phyloP scores from a whole-genome alignment of 2,888 invertebrate genomes.

The Abrostola tripartita region DNA sequence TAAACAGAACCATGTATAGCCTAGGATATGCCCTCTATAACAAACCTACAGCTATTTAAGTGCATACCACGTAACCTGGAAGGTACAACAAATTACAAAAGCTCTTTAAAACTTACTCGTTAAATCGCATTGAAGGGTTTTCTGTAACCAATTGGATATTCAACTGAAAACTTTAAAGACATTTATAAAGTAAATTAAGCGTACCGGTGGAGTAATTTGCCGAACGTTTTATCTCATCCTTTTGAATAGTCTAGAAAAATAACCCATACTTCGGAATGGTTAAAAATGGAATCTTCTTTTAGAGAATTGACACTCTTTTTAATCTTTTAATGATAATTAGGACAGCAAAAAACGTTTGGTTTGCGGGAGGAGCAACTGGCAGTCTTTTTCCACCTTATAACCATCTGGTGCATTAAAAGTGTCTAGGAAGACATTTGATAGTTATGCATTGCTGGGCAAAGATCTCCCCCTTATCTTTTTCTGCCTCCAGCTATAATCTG shows the following conservation, averaged over 20 bases:
- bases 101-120: slow-evolving; percentile 23
- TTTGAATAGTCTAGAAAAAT: slow-evolving; percentile 73
- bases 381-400: too few species aligned
- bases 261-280: slow-evolving; percentile 59
- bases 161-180: slow-evolving; percentile 72
- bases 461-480: too few species aligned
- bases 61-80: background rate
- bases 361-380: too few species aligned
- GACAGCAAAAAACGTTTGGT: too few species aligned
- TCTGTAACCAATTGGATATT: slow-evolving; percentile 64
- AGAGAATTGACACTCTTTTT: slow-evolving; percentile 40
- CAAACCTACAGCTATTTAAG: slow-evolving; percentile 26
- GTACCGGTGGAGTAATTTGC: slow-evolving; percentile 77
- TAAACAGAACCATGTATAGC: slow-evolving; percentile 54
- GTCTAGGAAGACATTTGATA: too few species aligned
- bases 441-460: too few species aligned
- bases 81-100: slow-evolving; percentile 2
- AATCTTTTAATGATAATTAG: too few species aligned
- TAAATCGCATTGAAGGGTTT: slow-evolving; percentile 52
- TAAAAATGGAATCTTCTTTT: slow-evolving; percentile 72
- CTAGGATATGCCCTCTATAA: slow-evolving; percentile 46
- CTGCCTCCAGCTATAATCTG: too few species aligned
- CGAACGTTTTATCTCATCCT: slow-evolving; percentile 71
- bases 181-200: slow-evolving; percentile 82
- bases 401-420: too few species aligned